Evolutionary conservation across 2,113 vertebrate species (phyloP), one percentile per base, ranked within the genome.

Genomic region (Nycticorax nycticorax): DNA sequence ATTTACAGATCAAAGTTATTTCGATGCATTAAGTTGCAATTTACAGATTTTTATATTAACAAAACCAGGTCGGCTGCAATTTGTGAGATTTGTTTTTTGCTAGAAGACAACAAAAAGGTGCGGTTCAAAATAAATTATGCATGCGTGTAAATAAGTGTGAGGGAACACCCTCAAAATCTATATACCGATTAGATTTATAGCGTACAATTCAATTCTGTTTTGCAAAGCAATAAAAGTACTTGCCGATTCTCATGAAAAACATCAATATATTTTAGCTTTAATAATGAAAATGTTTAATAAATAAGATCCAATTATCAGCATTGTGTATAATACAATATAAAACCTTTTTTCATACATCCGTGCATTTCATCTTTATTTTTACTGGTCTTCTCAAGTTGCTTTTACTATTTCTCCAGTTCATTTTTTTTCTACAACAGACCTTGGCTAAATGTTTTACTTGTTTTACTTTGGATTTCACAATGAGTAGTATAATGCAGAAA

Each of bases 171-270:
- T 97, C 97, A 97, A 98, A 98, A 97, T 98, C 97, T 96, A 97
- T 97, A 97, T 32, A 89, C 86, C 85, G 85, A 98, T 98, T 96
- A 97, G 91, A 97, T 98, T 98, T 98, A 98, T 96, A 97, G 95
- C 97, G 96, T 96, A 96, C 89, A 98, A 98, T 98, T 98, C 97
- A 98, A 98, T 98, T 98, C 83, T 96, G 52, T 97, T 98, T 98
- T 98, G 97, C 92, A 98, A 97, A 98, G 93, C 95, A 96, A 97
- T 98, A 97, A 98, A 98, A 97, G 85, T 91, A 94, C 87, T 97
- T 97, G 96, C 88, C 90, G 71, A 92, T 93, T 97, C 93, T 97
- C 93, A 96, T 97, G 96, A 97, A 98, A 98, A 98, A 93, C 72
- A 96, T 96, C 95, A 96, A 98, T 98, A 96, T 97, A 96, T 97